Conservation (phyloP, 2,113 vertebrate genomes). For the Callionymus lyra region DNA sequence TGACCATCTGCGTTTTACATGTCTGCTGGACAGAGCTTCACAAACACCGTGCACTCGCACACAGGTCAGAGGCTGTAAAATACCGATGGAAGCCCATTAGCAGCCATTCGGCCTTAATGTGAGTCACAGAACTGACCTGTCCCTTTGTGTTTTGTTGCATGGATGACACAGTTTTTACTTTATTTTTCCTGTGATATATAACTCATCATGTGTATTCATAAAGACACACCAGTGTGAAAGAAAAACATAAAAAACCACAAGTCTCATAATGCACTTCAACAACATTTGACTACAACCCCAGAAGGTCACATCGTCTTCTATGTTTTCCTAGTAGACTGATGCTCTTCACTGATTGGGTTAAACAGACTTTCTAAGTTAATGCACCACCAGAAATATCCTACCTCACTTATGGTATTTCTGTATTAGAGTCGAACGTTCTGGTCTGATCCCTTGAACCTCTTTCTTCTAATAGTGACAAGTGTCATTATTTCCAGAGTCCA, state of each 20-base stretch:
- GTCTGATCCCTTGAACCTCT: too few species aligned
- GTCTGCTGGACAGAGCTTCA: constrained; percentile 39
- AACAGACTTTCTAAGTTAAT: too few species aligned
- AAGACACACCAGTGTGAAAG: constrained; percentile 38
- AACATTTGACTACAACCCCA: too few species aligned
- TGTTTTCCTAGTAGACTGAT: too few species aligned
- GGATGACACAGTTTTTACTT: neutral
- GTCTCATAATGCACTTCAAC: too few species aligned
- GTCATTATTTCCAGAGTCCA: too few species aligned
- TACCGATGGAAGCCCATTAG: constrained; percentile 30
- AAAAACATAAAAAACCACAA: constrained; percentile 44
- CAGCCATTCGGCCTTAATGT: constrained; percentile 16
- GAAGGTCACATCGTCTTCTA: constrained; percentile 28
- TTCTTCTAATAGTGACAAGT: too few species aligned
- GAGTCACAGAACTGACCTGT: constrained; percentile 7
- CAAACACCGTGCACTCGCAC: constrained; percentile 18
- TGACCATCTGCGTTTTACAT: constrained; percentile 57
- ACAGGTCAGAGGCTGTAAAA: constrained; percentile 32
- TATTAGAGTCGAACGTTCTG: too few species aligned
- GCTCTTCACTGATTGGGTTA: constrained; percentile 61
- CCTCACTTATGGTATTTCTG: too few species aligned
- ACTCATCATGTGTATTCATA: neutral
- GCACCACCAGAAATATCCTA: constrained; percentile 4
- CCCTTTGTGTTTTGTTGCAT: constrained; percentile 9
- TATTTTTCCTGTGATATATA: neutral